A percentile compares a stretch with the other conserved stretches of the same genome.
Evolutionary conservation across 2,797 vertebrate species (phyloP).

Genomic region (Diceros bicornis): DNA sequence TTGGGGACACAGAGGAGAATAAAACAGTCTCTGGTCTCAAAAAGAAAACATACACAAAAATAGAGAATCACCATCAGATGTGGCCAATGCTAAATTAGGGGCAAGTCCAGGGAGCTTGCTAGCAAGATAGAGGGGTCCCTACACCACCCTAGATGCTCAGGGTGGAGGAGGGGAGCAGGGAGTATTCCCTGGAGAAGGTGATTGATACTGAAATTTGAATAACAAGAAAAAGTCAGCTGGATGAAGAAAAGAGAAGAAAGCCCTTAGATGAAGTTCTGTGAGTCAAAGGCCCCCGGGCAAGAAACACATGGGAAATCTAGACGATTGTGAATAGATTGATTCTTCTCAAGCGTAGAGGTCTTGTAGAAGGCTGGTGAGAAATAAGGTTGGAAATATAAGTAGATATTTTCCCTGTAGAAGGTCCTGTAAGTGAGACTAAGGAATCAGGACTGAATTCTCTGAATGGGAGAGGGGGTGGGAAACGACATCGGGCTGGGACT

Average conservation of each 20-base stretch:
- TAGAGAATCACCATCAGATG: neutral
- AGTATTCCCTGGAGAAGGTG: neutral
- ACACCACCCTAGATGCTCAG: rapidly evolving
- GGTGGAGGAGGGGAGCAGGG: neutral
- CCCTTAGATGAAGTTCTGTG: neutral
- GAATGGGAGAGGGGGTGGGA: no score
- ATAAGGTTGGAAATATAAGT: neutral
- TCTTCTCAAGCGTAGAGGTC: neutral
- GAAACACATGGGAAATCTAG: neutral
- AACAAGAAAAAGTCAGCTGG: neutral
- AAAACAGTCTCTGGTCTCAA: neutral
- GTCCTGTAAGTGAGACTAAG: neutral
- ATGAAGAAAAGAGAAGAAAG: neutral
- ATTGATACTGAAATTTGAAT: neutral
- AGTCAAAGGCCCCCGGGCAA: neutral
- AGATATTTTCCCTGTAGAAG: neutral
- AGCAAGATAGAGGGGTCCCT: neutral
- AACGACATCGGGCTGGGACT: neutral
- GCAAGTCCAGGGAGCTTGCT: neutral
- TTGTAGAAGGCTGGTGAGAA: neutral
- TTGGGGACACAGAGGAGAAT: neutral
- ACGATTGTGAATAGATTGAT: neutral
- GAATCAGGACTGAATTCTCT: neutral
- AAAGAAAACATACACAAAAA: neutral
- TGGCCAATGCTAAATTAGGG: neutral